Evolutionary conservation across 2,113 vertebrate genomes (phyloP).

Genomic region (Irena cyanogastra): DNA sequence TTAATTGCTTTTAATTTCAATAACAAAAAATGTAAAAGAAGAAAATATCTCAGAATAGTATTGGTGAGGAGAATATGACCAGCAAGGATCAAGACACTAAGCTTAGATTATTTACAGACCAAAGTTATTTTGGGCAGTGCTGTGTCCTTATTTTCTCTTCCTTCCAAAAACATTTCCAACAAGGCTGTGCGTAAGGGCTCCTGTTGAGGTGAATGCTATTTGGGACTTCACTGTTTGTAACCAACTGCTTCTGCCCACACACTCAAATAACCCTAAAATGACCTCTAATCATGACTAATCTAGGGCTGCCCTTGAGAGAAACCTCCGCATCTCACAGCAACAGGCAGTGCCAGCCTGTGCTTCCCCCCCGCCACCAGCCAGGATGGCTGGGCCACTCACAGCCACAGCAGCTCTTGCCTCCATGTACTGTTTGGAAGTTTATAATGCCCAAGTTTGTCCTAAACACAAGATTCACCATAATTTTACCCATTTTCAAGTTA

Average conservation of each 20-base stretch:
- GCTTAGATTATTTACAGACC: neutral
- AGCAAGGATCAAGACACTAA: neutral
- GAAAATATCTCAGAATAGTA: neutral
- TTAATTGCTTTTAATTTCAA: neutral
- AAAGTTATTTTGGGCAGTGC: neutral
- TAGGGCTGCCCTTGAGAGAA: neutral
- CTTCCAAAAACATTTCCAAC: neutral
- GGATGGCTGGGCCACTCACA: neutral
- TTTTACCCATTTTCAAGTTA: neutral
- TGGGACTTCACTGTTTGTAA: neutral
- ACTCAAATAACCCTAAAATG: neutral
- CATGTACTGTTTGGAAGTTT: neutral
- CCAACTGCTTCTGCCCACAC: neutral
- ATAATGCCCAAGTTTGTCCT: neutral
- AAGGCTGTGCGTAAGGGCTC: neutral
- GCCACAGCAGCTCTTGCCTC: neutral
- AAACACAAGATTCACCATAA: neutral
- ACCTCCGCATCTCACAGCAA: neutral
- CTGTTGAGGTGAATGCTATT: neutral
- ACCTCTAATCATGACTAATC: neutral
- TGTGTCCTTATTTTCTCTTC: constrained; percentile 10
- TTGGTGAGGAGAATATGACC: neutral
- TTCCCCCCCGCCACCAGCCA: neutral
- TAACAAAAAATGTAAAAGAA: neutral
- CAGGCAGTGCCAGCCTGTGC: neutral